Conservation (phyloP, 2,113 vertebrate species). For the Crotophaga sulcirostris region DNA sequence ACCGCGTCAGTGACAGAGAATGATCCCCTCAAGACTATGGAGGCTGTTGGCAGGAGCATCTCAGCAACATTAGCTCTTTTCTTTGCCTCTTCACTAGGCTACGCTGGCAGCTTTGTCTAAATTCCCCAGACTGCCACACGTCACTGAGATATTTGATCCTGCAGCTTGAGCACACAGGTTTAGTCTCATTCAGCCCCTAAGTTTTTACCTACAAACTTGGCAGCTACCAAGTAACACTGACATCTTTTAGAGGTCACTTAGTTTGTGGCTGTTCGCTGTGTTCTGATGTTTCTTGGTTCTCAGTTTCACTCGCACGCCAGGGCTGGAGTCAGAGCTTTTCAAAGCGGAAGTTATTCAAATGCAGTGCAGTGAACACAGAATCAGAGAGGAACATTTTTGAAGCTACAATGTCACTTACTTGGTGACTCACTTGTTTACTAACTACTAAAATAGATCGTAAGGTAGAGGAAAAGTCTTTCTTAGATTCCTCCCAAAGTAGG, state of each 20-base stretch:
- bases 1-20: not conserved
- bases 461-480: not conserved
- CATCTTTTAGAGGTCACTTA: not conserved
- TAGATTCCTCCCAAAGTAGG: not conserved
- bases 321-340: not conserved
- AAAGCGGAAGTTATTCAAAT: not conserved
- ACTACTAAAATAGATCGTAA: not conserved
- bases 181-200: not conserved
- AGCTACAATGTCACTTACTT: not conserved
- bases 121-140: not conserved
- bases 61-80: accelerated
- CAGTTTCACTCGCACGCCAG: accelerated
- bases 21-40: not conserved
- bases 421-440: not conserved
- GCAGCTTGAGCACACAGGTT: not conserved
- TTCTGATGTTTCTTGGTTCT: not conserved
- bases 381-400: accelerated
- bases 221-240: not conserved
- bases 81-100: not conserved
- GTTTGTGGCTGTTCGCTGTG: accelerated
- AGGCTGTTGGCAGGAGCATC: not conserved
- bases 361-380: not conserved
- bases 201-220: not conserved
- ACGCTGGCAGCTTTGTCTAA: not conserved
- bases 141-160: not conserved